Base-by-base conservation (phyloP, 2,113 vertebrate species). In the Campylomormyrus numenius region DNA sequence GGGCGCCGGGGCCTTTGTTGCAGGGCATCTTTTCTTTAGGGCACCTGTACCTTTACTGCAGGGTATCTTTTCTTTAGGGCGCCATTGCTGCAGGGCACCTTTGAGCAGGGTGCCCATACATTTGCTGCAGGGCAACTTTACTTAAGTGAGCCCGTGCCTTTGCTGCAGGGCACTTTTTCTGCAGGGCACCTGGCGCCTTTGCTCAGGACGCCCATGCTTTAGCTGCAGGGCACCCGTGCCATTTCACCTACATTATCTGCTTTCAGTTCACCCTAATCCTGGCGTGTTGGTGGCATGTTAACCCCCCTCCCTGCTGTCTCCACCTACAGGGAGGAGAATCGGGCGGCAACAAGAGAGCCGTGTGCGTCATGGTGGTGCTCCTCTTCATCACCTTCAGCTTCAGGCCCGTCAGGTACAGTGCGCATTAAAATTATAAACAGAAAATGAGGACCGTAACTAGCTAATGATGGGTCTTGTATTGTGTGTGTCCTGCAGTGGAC, bases 311-410 rank as follows among this genome's bases (percentile, higher is more conserved):
- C 46, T 93, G 31, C 88, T 39, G 49, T 5, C 91, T 56, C 89
- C 88, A 24, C 53, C 83, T n/a, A 92, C 95, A 98, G 97, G 94
- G 94, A 49, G 0, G 92, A 90, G 93, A 96, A 24, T 94, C 96
- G 0, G 91, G 95, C 0, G 96, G 92, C 21, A 97, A 96, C 94
- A 96, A 96, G 92, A 94, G 97, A 90, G 96, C 96, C 0, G 95
- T 97, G 86, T 98, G 97, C 31, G 95, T 97, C 92, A 97, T 98
- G 97, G 97, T 95, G 15, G 91, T 98, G 42, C 96, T 98, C 58
- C 95, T 98, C 39, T 98, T 98, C 93, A 94, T 98, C 89, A 96
- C 97, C 89, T 98, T 98, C 94, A 98, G 96, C 95, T 97, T 97
- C 7, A 97, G 97, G 48, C 97, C 97, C 0, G 95, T 96, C 93